Evolutionary conservation across 2,113 vertebrate genomes (phyloP), one percentile per base, ranked within the genome.

Genomic region (Syrrhaptes paradoxus): DNA sequence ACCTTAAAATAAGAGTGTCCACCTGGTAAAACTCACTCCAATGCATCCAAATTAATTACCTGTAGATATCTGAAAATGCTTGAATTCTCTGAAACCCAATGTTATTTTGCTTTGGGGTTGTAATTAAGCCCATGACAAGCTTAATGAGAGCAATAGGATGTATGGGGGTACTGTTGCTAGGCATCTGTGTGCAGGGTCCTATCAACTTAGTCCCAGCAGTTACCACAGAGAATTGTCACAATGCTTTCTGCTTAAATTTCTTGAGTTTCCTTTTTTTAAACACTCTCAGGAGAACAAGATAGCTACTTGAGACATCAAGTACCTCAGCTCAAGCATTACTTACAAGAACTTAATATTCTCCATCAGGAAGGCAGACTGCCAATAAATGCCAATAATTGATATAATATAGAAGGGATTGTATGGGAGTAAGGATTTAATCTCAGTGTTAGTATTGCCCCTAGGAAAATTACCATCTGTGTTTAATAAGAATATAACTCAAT

Each of bases 191-290:
- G 31, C n/a, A 73, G 28, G 29, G 65, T 86, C 29, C 34, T 75
- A 70, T 93, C 57, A 85, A 32, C 7, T 66, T 61, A 58, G 31
- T 79, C 52, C 49, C 38, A 80, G 28, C 54, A 68, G 46, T 49
- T 75, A 76, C 51, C 46, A 36, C 13, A 67, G 63, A 87, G 38
- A 83, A 88, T 11, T 83, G 54, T 45, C 55, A 62, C 19, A 25
- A 32, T 59, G 76, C 20, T 10, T 90, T 52, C 62, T 41, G 13
- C 52, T 71, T 90, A 55, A 76, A 79, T 18, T 96, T 85, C 46
- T 80, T 80, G 17, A 85, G 31, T 62, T 94, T 85, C 66, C 48
- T 79, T 94, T 95, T 74, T 94, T 94, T 94, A 92, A 95, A 81
- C n/a, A 32, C 61, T 90, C 46, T 36, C 51, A 36, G 65, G 51